Conservation (phyloP, 1,140 invertebrate genomes). For the Euura saliciscinereae region DNA sequence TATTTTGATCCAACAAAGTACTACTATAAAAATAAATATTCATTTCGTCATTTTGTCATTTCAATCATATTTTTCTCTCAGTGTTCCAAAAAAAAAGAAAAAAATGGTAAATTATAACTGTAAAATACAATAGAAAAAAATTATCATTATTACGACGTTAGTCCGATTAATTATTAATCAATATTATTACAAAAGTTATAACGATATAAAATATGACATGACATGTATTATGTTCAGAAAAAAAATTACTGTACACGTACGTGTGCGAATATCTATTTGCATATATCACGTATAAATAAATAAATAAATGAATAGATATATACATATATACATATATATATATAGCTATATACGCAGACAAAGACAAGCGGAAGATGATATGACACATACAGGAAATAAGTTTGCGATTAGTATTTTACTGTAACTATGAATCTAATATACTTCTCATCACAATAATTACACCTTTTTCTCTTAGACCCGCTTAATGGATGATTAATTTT, state of each 20-base stretch:
- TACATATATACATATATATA: too few species aligned
- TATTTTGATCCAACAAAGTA: too few species aligned
- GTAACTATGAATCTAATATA: not conserved
- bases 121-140: not conserved
- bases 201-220: not conserved
- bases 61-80: too few species aligned
- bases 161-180: too few species aligned
- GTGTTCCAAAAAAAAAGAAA: slow-evolving; percentile 3
- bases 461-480: too few species aligned
- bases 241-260: slow-evolving; percentile 4
- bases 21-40: too few species aligned
- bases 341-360: too few species aligned
- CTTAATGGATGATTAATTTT: too few species aligned
- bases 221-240: too few species aligned
- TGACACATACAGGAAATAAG: not conserved
- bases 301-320: slow-evolving; percentile 19
- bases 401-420: not conserved
- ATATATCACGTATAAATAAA: slow-evolving; percentile 15
- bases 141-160: not conserved
- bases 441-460: too few species aligned
- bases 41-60: too few species aligned
- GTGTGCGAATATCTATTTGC: slow-evolving; percentile 12
- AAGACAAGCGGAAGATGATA: not conserved
- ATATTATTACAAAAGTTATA: too few species aligned
- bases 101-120: slow-evolving; percentile 8